Evolutionary conservation across 2,888 invertebrate genomes (phyloP).

Genomic region (Cerastoderma edule): DNA sequence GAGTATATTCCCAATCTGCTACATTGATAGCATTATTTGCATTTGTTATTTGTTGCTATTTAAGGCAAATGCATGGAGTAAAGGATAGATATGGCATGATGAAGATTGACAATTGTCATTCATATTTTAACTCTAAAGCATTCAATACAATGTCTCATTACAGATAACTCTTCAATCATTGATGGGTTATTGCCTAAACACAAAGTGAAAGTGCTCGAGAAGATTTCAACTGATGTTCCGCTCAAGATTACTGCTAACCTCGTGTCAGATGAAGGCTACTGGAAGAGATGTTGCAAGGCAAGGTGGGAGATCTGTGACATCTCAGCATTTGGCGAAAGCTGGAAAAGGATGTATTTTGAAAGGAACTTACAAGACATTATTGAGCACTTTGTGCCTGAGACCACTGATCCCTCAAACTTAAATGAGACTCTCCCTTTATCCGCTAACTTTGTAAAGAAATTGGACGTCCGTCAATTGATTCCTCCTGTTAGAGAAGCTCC

Average conservation of each 20-base stretch:
- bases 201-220: constrained; percentile 80
- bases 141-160: too few relatives aligned
- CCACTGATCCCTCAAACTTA: constrained; percentile 78
- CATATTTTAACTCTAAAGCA: too few relatives aligned
- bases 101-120: too few relatives aligned
- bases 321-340: constrained; percentile 79
- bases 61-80: too few relatives aligned
- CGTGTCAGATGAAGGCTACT: constrained; percentile 83
- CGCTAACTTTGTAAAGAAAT: constrained; percentile 79
- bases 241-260: constrained; percentile 83
- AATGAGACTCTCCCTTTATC: constrained; percentile 80
- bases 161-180: constrained; percentile 82
- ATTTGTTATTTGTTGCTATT: too few relatives aligned
- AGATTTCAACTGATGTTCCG: constrained; percentile 81
- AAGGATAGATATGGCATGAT: too few relatives aligned
- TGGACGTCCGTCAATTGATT: constrained; percentile 82
- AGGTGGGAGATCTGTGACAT: constrained; percentile 83
- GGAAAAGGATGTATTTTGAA: constrained; percentile 84
- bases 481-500: constrained; percentile 82
- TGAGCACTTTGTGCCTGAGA: constrained; percentile 83
- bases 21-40: too few relatives aligned
- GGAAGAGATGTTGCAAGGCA: constrained; percentile 83
- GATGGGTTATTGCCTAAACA: constrained; percentile 80
- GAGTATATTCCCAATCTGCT: too few relatives aligned
- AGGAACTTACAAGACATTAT: constrained; percentile 82